Evolutionary conservation across 2,113 vertebrate genomes (phyloP).

Genomic region (Jaculus jaculus): DNA sequence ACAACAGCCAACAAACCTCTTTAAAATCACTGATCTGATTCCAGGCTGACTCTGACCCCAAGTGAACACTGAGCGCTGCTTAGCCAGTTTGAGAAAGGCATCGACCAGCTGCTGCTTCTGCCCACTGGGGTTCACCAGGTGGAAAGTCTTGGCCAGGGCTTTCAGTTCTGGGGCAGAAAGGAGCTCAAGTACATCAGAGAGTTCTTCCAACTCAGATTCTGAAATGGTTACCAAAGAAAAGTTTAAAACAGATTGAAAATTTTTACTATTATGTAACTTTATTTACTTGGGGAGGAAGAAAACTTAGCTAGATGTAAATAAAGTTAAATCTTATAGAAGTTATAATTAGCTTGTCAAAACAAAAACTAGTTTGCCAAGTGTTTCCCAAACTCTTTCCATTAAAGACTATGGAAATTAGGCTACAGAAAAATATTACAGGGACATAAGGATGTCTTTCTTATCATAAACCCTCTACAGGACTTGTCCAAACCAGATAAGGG

Average conservation of each 20-base stretch:
- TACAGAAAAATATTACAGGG: neutral
- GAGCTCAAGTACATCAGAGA: constrained; percentile 91
- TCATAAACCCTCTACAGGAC: neutral
- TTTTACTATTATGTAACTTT: neutral
- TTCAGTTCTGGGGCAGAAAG: constrained; percentile 94
- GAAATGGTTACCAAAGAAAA: neutral
- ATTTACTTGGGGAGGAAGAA: neutral
- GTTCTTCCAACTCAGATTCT: constrained; percentile 92
- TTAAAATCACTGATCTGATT: constrained; percentile 89
- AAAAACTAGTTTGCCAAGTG: neutral
- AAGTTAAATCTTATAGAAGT: neutral
- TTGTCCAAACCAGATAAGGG: neutral
- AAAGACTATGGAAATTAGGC: neutral
- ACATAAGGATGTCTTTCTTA: neutral
- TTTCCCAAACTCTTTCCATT: neutral
- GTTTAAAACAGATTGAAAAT: neutral
- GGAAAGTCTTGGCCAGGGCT: constrained; percentile 92
- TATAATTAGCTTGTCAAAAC: neutral
- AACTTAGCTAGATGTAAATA: neutral
- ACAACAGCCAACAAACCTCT: constrained; percentile 85
- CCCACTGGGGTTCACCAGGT: constrained; percentile 86
- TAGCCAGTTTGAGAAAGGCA: constrained; percentile 89
- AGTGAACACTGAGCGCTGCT: constrained; percentile 91
- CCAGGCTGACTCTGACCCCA: constrained; percentile 79
- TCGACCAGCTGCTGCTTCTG: constrained; percentile 92